A percentile compares a stretch with the other conserved stretches of the same genome.
Evolutionary conservation across 2,113 vertebrate species (phyloP).

Genomic region (Aspiorhynchus laticeps): DNA sequence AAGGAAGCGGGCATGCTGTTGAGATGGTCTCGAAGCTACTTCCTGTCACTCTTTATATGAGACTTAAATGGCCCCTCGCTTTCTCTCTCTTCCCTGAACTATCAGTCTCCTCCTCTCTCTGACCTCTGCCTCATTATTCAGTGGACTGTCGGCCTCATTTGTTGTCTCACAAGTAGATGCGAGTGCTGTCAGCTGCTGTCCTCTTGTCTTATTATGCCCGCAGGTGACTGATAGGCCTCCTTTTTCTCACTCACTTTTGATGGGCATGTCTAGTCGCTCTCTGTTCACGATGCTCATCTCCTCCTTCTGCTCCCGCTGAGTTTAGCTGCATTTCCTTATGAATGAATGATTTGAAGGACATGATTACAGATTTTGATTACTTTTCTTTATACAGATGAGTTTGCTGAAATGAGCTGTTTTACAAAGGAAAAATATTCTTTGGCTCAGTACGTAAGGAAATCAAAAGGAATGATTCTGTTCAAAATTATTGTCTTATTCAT

Average conservation of each 20-base stretch:
- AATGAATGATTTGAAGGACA: slow-evolving; percentile 13
- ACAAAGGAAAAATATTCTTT: background rate
- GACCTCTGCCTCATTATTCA: slow-evolving; percentile 35
- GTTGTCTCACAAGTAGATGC: slow-evolving; percentile 38
- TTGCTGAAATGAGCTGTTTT: background rate
- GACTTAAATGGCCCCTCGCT: slow-evolving; percentile 28
- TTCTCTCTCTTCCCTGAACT: slow-evolving; percentile 26
- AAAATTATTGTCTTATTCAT: background rate
- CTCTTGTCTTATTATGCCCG: slow-evolving; percentile 36
- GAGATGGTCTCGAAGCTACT: slow-evolving; percentile 16
- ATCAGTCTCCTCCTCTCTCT: slow-evolving; percentile 33
- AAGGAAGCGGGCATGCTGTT: slow-evolving; percentile 42
- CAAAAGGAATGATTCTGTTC: background rate
- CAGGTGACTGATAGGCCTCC: slow-evolving; percentile 41
- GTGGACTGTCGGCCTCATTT: slow-evolving; percentile 34
- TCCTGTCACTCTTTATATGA: slow-evolving; percentile 28
- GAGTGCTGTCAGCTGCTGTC: slow-evolving; percentile 22
- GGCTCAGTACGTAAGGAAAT: background rate
- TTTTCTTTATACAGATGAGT: background rate
- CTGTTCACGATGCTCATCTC: slow-evolving; percentile 46
- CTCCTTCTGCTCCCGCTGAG: slow-evolving; percentile 13
- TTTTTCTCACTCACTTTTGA: slow-evolving; percentile 38
- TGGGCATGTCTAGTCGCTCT: slow-evolving; percentile 28
- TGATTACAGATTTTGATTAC: background rate
- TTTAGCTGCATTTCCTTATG: slow-evolving; percentile 10